Conservation (phyloP, 2,797 vertebrate genomes). For the Amniataba percoides region DNA sequence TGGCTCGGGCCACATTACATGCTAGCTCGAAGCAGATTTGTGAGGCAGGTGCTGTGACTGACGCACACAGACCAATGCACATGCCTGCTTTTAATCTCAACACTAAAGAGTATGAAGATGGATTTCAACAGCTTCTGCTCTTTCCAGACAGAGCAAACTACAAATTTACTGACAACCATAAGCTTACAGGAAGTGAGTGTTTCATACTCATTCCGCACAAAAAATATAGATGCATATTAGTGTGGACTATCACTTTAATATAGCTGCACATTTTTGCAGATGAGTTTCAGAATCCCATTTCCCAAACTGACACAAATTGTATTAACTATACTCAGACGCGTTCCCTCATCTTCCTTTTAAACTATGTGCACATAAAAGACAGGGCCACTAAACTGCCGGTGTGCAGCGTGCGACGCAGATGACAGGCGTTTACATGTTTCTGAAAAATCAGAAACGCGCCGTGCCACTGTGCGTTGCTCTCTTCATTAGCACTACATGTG, state of each 20-base stretch:
- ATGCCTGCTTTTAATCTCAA: constrained; percentile 3
- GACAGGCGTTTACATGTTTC: background rate
- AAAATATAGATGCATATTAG: background rate
- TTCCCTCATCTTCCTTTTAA: background rate
- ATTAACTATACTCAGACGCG: constrained; percentile 1
- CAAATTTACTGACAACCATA: background rate
- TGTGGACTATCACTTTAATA: background rate
- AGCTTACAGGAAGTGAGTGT: background rate
- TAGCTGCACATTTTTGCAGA: background rate
- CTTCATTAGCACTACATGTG: constrained; percentile 9
- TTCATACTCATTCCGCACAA: background rate
- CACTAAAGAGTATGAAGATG: background rate
- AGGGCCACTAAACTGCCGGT: background rate
- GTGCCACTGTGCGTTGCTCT: background rate
- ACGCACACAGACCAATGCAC: background rate
- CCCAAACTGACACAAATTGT: background rate
- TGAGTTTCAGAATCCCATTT: background rate
- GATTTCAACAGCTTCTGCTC: background rate
- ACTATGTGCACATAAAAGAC: background rate
- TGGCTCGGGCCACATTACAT: constrained; percentile 9
- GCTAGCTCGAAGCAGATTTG: constrained; percentile 33
- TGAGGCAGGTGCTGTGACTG: background rate
- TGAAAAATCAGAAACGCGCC: background rate
- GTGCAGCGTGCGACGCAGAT: constrained; percentile 4
- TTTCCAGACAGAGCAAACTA: background rate